These are phyloP conservation scores for Tetropium fuscum DNA, from an alignment of 2,888 invertebrate genomes.

Conservation along the genomic window DNA sequence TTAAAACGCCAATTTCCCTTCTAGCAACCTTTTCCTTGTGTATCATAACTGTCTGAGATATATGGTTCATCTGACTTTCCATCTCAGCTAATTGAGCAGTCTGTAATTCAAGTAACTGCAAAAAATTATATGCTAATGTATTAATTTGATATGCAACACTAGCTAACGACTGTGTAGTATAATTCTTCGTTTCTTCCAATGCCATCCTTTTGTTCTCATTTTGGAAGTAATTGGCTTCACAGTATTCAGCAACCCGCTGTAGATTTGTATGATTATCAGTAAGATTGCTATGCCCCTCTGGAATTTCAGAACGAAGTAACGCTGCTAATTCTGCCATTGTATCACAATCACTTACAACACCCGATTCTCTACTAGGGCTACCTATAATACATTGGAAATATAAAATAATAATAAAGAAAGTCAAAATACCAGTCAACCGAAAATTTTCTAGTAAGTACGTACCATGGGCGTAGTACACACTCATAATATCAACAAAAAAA, in stretches of 20 bases:
- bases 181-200: constrained; percentile 97
- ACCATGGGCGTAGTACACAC: constrained; percentile 44
- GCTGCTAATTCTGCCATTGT: constrained; percentile 92
- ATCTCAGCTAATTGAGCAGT: constrained; percentile 94
- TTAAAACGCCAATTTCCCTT: constrained; percentile 96
- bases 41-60: constrained; percentile 96
- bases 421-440: neutral
- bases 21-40: constrained; percentile 99
- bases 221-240: constrained; percentile 92
- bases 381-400: constrained; percentile 51
- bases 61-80: constrained; percentile 99
- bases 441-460: constrained; percentile 14
- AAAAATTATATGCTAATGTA: constrained; percentile 95
- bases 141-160: constrained; percentile 99
- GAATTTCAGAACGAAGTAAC: constrained; percentile 94
- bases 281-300: constrained; percentile 93
- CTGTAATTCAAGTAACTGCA: constrained; percentile 94
- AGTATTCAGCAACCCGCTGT: constrained; percentile 97
- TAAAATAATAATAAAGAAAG: too few species aligned
- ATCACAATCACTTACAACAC: constrained; percentile 74
- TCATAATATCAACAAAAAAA: constrained; percentile 35
- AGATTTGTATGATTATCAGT: constrained; percentile 96
- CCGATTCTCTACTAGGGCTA: constrained; percentile 65
- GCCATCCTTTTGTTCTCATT: constrained; percentile 95
- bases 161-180: constrained; percentile 97